phyloP scores from a whole-genome alignment of 2,888 invertebrate species.

The Cosmia pyralina region DNA sequence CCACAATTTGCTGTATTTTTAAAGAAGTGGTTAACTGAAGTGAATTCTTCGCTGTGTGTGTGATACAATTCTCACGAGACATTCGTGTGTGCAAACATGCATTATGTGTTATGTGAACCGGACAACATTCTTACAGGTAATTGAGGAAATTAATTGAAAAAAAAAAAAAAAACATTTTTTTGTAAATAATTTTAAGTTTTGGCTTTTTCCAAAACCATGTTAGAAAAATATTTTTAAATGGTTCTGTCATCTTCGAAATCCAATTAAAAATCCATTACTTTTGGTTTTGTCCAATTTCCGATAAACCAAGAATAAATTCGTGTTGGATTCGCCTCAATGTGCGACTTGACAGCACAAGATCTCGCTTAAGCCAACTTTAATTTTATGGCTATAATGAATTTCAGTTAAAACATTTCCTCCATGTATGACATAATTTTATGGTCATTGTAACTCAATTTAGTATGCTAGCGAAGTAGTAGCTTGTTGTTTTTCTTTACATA shows the following conservation, averaged over 20 bases:
- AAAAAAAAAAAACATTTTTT: too few species aligned
- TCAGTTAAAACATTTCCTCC: background rate
- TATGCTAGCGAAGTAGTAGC: background rate
- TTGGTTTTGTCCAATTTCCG: slow-evolving; percentile 2
- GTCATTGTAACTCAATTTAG: slow-evolving; percentile 4
- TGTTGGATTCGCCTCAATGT: background rate
- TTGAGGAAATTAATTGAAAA: slow-evolving; percentile 1
- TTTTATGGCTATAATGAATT: background rate
- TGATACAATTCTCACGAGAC: slow-evolving; percentile 13
- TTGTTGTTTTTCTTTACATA: background rate
- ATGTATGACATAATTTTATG: background rate
- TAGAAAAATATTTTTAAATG: background rate
- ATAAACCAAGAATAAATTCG: slow-evolving; percentile 1
- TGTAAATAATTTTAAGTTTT: background rate
- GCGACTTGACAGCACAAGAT: background rate
- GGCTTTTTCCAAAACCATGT: background rate
- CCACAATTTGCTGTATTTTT: background rate
- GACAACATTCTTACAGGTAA: background rate
- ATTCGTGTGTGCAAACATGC: slow-evolving; percentile 15
- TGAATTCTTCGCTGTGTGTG: background rate
- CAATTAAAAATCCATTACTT: background rate
- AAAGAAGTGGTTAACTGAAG: slow-evolving; percentile 4
- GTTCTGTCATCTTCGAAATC: background rate
- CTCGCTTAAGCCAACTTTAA: too few species aligned
- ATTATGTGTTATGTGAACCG: slow-evolving; percentile 8